phyloP scores from a whole-genome alignment of 2,113 vertebrate species.

The Dicerorhinus sumatrensis region DNA sequence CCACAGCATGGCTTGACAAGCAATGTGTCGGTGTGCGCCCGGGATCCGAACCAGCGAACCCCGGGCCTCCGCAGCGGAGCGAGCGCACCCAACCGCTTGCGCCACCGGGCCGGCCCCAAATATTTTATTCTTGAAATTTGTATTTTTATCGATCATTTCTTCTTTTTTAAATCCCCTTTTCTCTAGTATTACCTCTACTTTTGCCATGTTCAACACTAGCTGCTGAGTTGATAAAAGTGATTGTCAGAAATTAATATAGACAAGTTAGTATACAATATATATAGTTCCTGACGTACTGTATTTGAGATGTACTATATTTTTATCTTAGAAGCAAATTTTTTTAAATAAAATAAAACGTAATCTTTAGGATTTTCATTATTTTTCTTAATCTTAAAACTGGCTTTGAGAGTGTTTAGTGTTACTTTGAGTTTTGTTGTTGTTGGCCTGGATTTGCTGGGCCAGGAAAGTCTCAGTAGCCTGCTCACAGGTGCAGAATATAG shows the following conservation, averaged over 20 bases:
- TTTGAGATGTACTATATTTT: background rate
- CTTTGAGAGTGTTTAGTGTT: background rate
- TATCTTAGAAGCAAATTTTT: background rate
- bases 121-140: background rate
- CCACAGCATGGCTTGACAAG: too few relatives aligned
- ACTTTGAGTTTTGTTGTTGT: background rate
- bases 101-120: too few relatives aligned
- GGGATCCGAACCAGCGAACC: too few relatives aligned
- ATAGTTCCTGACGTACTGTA: background rate
- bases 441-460: background rate
- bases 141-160: background rate
- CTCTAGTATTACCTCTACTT: background rate
- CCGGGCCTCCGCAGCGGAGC: too few relatives aligned
- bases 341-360: background rate
- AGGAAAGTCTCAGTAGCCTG: background rate
- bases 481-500: background rate
- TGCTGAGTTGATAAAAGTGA: background rate
- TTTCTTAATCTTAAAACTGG: background rate
- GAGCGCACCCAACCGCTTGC: too few relatives aligned
- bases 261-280: background rate
- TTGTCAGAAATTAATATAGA: background rate
- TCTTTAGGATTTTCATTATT: background rate
- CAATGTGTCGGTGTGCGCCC: too few relatives aligned
- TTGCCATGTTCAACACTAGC: background rate
- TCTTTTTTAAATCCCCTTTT: background rate